Percentiles rank a stretch among this genome's conserved stretches.
Conservation (phyloP, 2,888 invertebrate species). For the Heteromyza rotundicornis region DNA sequence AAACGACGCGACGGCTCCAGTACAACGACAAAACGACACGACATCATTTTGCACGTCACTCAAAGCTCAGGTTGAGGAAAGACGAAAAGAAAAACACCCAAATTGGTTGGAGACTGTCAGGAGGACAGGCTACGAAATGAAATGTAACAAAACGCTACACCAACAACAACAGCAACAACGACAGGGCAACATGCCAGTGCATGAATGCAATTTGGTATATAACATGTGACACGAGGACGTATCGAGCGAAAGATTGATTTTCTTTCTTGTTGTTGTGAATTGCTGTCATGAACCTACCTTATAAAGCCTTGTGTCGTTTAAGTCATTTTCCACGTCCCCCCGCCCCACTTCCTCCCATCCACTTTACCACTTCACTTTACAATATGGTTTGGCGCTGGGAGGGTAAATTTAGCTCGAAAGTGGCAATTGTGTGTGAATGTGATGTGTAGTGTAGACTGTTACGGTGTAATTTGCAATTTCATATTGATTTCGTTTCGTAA, state of each 20-base stretch:
- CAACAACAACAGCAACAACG: slow-evolving; percentile 8
- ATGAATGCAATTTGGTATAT: slow-evolving; percentile 23
- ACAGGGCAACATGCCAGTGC: slow-evolving; percentile 15
- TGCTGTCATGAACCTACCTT: background rate
- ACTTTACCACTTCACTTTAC: background rate
- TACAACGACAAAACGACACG: slow-evolving; percentile 44
- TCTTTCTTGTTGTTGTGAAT: background rate
- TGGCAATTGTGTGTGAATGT: background rate
- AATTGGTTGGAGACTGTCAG: too few species aligned
- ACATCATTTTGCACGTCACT: slow-evolving; percentile 58
- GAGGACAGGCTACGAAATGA: slow-evolving; percentile 49
- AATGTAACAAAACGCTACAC: slow-evolving; percentile 38
- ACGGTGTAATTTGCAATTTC: background rate
- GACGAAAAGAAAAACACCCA: too few species aligned
- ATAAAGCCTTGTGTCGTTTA: background rate
- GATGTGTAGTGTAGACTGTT: too few species aligned
- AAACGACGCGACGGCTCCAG: slow-evolving; percentile 5
- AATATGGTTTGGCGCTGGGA: too few species aligned
- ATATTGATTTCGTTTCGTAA: background rate
- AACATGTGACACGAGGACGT: slow-evolving; percentile 24
- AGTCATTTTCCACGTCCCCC: background rate
- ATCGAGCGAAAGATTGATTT: background rate
- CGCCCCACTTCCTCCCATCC: background rate
- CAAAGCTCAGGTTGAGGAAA: slow-evolving; percentile 33
- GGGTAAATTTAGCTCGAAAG: background rate